phyloP scores from a whole-genome alignment of 1,140 invertebrate genomes.

The Elysia chlorotica region DNA sequence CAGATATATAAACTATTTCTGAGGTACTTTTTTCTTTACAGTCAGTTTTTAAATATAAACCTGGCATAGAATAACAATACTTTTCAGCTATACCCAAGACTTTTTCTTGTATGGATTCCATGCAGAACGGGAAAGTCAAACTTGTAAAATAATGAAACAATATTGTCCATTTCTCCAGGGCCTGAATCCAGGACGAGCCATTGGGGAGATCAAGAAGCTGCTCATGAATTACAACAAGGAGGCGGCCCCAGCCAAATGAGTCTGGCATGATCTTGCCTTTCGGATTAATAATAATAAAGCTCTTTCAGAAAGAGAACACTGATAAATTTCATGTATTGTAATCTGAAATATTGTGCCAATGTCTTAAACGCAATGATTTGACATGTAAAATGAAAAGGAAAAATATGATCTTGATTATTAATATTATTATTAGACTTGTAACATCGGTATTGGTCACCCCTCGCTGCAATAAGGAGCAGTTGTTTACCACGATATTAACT shows the following conservation, averaged over 20 bases:
- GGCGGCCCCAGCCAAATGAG: slow-evolving; percentile 18
- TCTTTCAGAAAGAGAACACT: not conserved
- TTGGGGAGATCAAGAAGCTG: slow-evolving; percentile 94
- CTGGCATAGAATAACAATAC: not conserved
- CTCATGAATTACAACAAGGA: slow-evolving; percentile 62
- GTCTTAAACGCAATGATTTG: not conserved
- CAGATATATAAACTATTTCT: not conserved
- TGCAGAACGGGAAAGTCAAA: too few relatives aligned
- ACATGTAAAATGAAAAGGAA: not conserved
- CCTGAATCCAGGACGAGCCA: slow-evolving; percentile 92
- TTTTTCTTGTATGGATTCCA: too few relatives aligned
- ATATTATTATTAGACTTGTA: too few relatives aligned
- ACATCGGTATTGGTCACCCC: too few relatives aligned
- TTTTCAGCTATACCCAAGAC: not conserved
- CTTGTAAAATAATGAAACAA: too few relatives aligned
- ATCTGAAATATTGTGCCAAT: not conserved
- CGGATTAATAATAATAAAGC: not conserved
- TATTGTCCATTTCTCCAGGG: slow-evolving; percentile 75
- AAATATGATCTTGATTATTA: too few relatives aligned
- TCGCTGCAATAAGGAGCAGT: too few relatives aligned
- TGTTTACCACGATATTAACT: too few relatives aligned
- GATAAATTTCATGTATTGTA: not conserved
- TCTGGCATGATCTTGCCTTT: not conserved
- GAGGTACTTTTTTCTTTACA: not conserved
- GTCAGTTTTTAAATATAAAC: not conserved